Base-by-base conservation (phyloP, 2,888 invertebrate species). In the Amphipoea oculea region DNA sequence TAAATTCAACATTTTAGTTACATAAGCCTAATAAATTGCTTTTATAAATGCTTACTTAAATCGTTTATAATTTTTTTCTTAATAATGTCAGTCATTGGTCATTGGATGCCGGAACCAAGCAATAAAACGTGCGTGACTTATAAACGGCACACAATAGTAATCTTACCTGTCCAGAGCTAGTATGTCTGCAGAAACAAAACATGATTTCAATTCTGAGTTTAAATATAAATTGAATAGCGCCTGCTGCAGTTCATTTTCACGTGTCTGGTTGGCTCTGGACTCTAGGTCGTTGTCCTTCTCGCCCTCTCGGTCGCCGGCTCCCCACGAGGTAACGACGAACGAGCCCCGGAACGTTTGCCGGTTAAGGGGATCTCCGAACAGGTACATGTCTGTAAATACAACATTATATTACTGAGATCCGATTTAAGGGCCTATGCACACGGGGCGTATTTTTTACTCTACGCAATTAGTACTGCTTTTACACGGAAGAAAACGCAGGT, bases 261-360 rank as follows among this genome's bases (percentile, higher is more conserved):
- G 97, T 86, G 98, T 97, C 93, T 98, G 97, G 96, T 99, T 99
- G 80, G 97, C 97, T 90, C 97, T 97, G 71, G 98, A 97, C 88
- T 98, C 96, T 88, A 98, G 98, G 91, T 97, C 96, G 75, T 97
- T 96, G 96, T 97, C 96, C 96, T 82, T 98, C 97, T 94, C 98
- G 97, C 65, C 97, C 89, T 84, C 89, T 76, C 78, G 81, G 62
- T 98, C 95, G 85, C 97, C 97, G 89, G 97, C 95, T 68, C 97
- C 97, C 97, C 98, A 97, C 90, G 98, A 98, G 20, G 98, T 98
- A 82, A 99, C 98, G 88, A 98, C 97, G 94, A 99, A 98, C 81
- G 98, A 98, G 65, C 98, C 99, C 84, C 98, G 97, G 95, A 98
- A 99, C 79, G 98, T 97, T 94, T 98, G 98, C 93, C 98, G 98